Evolutionary conservation across 2,797 vertebrate genomes (phyloP).

Genomic region (Apogon talboti): DNA sequence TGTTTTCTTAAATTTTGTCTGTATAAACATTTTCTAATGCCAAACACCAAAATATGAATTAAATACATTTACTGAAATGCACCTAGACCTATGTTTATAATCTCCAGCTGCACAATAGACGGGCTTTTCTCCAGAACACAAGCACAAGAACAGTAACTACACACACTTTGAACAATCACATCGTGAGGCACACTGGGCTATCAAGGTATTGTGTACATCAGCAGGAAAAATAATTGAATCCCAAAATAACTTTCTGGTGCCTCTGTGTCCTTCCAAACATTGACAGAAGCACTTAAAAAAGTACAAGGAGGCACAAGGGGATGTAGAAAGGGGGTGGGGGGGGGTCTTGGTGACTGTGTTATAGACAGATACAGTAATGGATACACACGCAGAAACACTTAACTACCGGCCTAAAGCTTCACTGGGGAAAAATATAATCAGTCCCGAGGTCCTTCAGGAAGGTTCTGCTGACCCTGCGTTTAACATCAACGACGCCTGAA

Average conservation of each 20-base stretch:
- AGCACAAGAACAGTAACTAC: constrained; percentile 17
- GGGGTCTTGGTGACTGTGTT: too few species aligned
- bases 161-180: constrained; percentile 34
- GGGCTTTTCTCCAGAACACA: constrained; percentile 24
- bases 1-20: too few species aligned
- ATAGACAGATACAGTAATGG: background rate
- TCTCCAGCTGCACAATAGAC: background rate
- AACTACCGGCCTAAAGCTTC: constrained; percentile 12
- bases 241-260: constrained; percentile 71
- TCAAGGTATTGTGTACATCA: constrained; percentile 68
- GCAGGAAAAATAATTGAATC: constrained; percentile 78
- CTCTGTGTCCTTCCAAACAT: constrained; percentile 36
- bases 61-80: too few species aligned
- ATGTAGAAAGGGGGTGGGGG: background rate
- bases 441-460: constrained; percentile 36
- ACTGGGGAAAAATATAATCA: constrained; percentile 27
- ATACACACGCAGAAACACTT: constrained; percentile 3
- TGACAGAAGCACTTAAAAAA: constrained; percentile 43
- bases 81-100: background rate
- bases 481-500: constrained; percentile 38
- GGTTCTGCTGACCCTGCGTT: constrained; percentile 49
- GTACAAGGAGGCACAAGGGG: constrained; percentile 18
- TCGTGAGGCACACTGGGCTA: constrained; percentile 23
- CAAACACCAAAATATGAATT: too few species aligned
- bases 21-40: too few species aligned